These are phyloP conservation scores for Nephrotoma flavescens DNA, from an alignment of 2,888 invertebrate genomes.

Conservation along the genomic window DNA sequence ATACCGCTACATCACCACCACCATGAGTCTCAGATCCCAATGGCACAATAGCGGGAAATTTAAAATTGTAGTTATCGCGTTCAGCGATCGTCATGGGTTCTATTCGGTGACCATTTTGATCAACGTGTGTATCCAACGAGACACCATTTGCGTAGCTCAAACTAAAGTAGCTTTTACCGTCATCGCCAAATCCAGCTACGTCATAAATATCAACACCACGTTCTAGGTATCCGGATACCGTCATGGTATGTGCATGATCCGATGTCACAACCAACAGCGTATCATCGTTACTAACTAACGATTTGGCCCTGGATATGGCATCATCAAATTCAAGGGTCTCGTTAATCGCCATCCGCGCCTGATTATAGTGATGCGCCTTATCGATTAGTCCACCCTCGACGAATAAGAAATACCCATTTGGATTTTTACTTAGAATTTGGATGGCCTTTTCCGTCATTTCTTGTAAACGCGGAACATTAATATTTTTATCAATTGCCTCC, in stretches of 20 bases:
- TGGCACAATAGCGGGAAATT: conserved; percentile 46
- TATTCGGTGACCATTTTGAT: conserved; percentile 16
- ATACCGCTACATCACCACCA: conserved; percentile 67
- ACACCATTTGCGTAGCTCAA: conserved; percentile 65
- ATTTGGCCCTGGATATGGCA: conserved; percentile 45
- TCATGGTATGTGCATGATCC: conserved; percentile 68
- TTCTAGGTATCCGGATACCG: conserved; percentile 46
- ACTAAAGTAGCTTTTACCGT: conserved; percentile 46
- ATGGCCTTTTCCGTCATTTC: conserved; percentile 73
- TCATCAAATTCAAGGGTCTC: conserved; percentile 42
- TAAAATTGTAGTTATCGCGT: conserved; percentile 13
- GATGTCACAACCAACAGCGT: conserved; percentile 72
- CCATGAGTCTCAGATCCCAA: conserved; percentile 55
- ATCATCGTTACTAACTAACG: conserved; percentile 46
- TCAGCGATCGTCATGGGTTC: conserved; percentile 22
- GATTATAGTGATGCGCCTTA: conserved; percentile 25
- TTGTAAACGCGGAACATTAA: conserved; percentile 43
- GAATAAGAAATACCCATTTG: conserved; percentile 62
- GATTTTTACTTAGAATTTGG: conserved; percentile 41
- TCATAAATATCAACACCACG: conserved; percentile 23
- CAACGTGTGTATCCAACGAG: conserved; percentile 30
- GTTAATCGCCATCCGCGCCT: conserved; percentile 25
- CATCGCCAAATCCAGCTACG: conserved; percentile 22
- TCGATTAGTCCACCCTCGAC: conserved; percentile 47
- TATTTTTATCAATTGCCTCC: conserved; percentile 29